Evolutionary conservation across 1,140 invertebrate species (phyloP), one percentile per base, ranked within the genome.

Genomic region (Formica selysi): DNA sequence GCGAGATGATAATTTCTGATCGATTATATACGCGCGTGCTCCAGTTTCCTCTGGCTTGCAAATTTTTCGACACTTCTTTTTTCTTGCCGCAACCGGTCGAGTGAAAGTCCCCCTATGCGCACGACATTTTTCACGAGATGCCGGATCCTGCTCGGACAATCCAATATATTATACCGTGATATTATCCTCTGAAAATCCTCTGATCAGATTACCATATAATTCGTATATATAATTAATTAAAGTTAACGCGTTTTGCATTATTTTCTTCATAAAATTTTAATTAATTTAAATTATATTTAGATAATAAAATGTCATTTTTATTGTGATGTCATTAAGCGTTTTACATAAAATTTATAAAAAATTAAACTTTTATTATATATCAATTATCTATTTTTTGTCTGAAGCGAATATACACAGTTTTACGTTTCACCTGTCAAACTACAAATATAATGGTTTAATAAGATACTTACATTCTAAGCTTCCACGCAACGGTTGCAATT

Each of bases 1-100:
- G 91, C 89, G 54, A 86, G 48, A 76, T 73, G 81, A 90, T 90
- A 93, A 93, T 93, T 92, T 91, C 80, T 90, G 88, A 92, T 92
- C 88, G 92, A 91, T 93, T 91, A 91, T 92, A 91, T 86, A 80
- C 79, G 83, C 79, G 73, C 90, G 89, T 86, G 87, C 88, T 90
- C 87, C 88, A 92, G 87, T 93, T 92, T 92, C 76, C 83, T 79
- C 32, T 59, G 36, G 88, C 54, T 84, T 76, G 79, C 22, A 48
- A 92, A 91, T 92, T 93, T 91, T 91, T 90, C 86, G 86, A 87
- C 74, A 67, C 64, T 90, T 87, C 64, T 88, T 81, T 81, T 88
- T 81, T 81, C 48, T 51, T 54, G 61, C 44, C 62, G n/a, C 48
- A n/a, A 19, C 16, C 22, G 41, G 57, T 32, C 79, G 54, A 84